A percentile compares a stretch with the other conserved stretches of the same genome.
These are phyloP conservation scores for Passer montanus DNA, from an alignment of 2,113 vertebrate species.

Conservation along the genomic window DNA sequence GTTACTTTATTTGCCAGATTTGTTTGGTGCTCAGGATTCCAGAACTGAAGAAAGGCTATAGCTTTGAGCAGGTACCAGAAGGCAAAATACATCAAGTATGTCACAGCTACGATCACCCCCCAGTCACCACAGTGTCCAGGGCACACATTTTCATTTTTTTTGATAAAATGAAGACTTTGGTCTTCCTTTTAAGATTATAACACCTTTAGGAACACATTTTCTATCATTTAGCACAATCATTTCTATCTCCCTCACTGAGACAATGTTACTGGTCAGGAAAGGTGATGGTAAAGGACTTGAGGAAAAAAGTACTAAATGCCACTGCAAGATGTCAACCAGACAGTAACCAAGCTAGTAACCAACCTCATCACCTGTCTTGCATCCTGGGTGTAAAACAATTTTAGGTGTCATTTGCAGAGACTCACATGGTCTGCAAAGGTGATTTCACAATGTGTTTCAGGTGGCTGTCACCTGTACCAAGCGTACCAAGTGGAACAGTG, in stretches of 20 bases:
- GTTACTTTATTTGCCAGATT: not conserved
- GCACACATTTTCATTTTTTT: not conserved
- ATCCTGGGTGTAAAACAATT: not conserved
- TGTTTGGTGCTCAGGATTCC: not conserved
- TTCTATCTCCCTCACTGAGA: not conserved
- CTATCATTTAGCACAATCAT: not conserved
- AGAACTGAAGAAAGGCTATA: not conserved
- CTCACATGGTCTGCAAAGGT: not conserved
- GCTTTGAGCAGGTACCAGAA: not conserved
- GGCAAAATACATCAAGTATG: not conserved
- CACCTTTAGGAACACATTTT: not conserved
- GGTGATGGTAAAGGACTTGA: not conserved
- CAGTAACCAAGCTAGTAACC: not conserved
- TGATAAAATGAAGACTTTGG: not conserved
- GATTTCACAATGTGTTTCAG: not conserved
- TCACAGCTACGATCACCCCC: not conserved
- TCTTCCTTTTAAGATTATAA: not conserved
- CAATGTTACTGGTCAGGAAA: not conserved
- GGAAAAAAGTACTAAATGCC: not conserved
- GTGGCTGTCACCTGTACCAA: not conserved
- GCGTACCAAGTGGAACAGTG: not conserved
- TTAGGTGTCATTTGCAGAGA: not conserved
- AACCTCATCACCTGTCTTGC: not conserved
- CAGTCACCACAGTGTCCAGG: rapidly evolving
- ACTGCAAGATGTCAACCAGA: not conserved